Conservation (phyloP, 2,888 invertebrate species). For the Lithophane semibrunnea region DNA sequence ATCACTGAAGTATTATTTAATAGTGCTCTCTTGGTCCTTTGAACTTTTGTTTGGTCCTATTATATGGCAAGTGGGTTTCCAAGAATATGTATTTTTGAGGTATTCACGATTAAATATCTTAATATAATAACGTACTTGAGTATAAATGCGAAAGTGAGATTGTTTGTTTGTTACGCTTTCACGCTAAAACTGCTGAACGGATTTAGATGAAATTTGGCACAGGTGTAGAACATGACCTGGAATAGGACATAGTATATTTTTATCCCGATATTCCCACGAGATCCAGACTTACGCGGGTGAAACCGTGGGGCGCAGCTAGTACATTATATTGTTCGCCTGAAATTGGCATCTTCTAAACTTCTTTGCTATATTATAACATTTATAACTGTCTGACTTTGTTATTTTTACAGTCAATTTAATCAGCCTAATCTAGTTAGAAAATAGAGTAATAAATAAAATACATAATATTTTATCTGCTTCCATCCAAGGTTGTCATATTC, state of each 20-base stretch:
- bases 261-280: too few species aligned
- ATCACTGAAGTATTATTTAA: not conserved
- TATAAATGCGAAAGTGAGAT: too few species aligned
- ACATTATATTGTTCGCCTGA: not conserved
- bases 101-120: not conserved
- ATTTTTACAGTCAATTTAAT: constrained; percentile 9
- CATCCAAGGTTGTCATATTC: constrained; percentile 4
- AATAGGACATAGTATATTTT: too few species aligned
- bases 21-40: not conserved
- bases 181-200: too few species aligned
- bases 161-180: too few species aligned
- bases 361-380: not conserved
- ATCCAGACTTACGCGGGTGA: too few species aligned
- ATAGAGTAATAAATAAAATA: not conserved
- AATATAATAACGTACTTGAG: not conserved
- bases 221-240: too few species aligned
- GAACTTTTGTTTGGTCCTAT: not conserved
- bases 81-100: not conserved
- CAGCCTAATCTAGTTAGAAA: constrained; percentile 1
- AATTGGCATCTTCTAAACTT: not conserved
- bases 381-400: not conserved
- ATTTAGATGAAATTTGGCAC: too few species aligned
- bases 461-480: constrained; percentile 1
- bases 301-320: too few species aligned
- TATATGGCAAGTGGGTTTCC: not conserved